Evolutionary conservation across 2,888 invertebrate genomes (phyloP), one percentile per base, ranked within the genome.

Genomic region (Acronicta alni): DNA sequence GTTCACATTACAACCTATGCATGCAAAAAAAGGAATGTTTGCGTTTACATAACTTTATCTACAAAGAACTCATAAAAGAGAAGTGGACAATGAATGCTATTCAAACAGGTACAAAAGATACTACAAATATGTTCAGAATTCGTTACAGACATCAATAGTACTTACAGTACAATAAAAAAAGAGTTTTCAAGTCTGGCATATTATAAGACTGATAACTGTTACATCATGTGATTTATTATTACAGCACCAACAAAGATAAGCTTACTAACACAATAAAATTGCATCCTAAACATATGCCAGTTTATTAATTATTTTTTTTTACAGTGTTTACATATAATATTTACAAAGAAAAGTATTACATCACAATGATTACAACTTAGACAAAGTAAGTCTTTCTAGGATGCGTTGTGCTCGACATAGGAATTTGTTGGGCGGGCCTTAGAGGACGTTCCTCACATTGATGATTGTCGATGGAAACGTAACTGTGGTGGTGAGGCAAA

Each of bases 401-500:
- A 73, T 93, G 94, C 60, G 92, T 87, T 65, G 93, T 89, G 72
- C 88, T 91, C 38, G 92, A 91, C 91, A 94, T 91, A 57, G 93
- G 93, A 71, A 93, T 93, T 80, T 93, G 94, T 80, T 93, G 93
- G 35, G 90, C 84, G 14, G 94, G 92, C 86, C 93, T 89, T 57
- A 95, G 86, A 16, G 94, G 94, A 54, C 92, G 83, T 77, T 94
- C 94, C 78, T 94, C 94, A 63, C 94, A 92, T 72, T 93, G 94
- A 67, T 93, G 94, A 71, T 93, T 94, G 77, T 95, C 94, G 72
- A 95, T 95, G 51, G 94, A 94, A 46, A 94, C 94, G 81, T 95
- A 95, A 72, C 95, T 95, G 74, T 95, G 95, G 73, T 95, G 95
- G 75, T 95, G 95, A 43, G 95, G 95, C 55, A 94, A 83, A 15